Conservation (phyloP, 2,113 vertebrate genomes). For the Mirza zaza region DNA sequence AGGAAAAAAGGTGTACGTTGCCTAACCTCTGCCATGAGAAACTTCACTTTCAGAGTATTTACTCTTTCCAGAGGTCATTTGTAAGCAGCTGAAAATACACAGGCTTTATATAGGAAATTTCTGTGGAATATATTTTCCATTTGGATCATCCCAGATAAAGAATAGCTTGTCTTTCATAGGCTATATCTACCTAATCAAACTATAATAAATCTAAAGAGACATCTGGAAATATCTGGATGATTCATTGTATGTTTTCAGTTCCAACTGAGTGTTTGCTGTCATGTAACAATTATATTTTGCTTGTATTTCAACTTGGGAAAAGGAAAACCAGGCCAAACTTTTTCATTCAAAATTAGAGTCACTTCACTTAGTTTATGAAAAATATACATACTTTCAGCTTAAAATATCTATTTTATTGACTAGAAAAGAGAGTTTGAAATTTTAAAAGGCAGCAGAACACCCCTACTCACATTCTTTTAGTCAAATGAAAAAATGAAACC, state of each 20-base stretch:
- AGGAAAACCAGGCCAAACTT: slow-evolving; percentile 7
- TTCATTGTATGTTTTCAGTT: not conserved
- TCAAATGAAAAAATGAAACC: not conserved
- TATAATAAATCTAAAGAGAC: slow-evolving; percentile 8
- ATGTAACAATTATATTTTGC: not conserved
- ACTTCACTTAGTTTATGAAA: slow-evolving; percentile 1
- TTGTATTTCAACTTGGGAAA: not conserved
- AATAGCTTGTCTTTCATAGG: not conserved
- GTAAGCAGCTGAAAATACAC: slow-evolving; percentile 60
- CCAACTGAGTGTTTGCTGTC: not conserved
- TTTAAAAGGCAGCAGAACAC: not conserved
- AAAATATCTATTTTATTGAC: slow-evolving; percentile 41
- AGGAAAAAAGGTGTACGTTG: slow-evolving; percentile 15
- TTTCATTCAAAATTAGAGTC: slow-evolving; percentile 36
- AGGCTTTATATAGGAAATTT: slow-evolving; percentile 49
- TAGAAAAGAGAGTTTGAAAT: not conserved
- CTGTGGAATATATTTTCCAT: slow-evolving; percentile 43
- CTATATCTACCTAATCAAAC: not conserved
- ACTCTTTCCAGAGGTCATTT: slow-evolving; percentile 61
- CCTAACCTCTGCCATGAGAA: not conserved
- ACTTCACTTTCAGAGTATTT: slow-evolving; percentile 39
- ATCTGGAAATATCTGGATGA: slow-evolving; percentile 36
- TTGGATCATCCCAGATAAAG: slow-evolving; percentile 36
- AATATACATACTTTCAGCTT: not conserved
- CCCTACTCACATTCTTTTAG: not conserved